Evolutionary conservation across 2,888 invertebrate species (phyloP).

Genomic region (Athalia rosae): DNA sequence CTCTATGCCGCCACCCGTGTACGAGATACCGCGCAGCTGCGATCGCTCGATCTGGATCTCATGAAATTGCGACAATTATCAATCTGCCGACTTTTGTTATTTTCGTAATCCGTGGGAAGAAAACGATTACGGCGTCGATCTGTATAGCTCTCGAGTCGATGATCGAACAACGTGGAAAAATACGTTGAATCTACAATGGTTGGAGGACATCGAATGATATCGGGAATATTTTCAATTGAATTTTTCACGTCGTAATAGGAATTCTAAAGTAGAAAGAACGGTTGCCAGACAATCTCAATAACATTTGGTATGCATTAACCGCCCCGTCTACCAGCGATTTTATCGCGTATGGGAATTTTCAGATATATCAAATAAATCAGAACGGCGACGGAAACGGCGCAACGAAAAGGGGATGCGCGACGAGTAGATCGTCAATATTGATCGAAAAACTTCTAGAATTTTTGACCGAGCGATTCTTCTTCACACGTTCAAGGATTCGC

Average conservation of each 20-base stretch:
- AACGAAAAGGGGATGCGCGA: constrained; percentile 1
- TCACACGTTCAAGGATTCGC: too few species aligned
- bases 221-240: constrained; percentile 61
- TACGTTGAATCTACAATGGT: background rate
- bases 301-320: constrained; percentile 67
- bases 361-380: constrained; percentile 26
- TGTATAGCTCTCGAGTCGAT: background rate
- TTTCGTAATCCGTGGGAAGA: too few species aligned
- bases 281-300: constrained; percentile 56
- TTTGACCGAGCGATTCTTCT: background rate
- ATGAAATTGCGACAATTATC: too few species aligned
- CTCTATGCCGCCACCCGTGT: background rate
- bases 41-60: background rate
- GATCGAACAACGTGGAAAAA: background rate
- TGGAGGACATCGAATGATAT: background rate
- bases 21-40: constrained; percentile 22
- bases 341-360: background rate
- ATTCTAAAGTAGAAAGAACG: background rate
- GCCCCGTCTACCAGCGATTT: constrained; percentile 44
- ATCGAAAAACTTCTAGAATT: background rate
- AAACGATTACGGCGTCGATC: background rate
- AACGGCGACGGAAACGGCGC: background rate
- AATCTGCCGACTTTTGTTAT: too few species aligned
- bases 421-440: background rate
- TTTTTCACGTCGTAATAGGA: background rate